Evolutionary conservation across 2,113 vertebrate species (phyloP).

Genomic region (Pteruthius melanotis): DNA sequence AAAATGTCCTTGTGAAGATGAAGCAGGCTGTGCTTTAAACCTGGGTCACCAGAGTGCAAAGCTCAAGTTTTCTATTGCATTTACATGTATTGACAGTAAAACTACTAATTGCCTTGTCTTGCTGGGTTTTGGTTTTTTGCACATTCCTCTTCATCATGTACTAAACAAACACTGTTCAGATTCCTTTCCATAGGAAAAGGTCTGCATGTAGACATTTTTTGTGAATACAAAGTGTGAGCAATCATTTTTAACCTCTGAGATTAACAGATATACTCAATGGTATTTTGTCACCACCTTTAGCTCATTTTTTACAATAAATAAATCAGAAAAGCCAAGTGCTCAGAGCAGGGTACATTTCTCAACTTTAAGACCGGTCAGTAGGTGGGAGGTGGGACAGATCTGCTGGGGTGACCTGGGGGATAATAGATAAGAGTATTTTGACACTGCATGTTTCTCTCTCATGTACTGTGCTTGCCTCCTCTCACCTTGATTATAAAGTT

Average conservation of each 20-base stretch:
- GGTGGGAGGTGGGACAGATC: slow-evolving; percentile 64
- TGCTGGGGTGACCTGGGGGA: slow-evolving; percentile 59
- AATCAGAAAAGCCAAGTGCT: slow-evolving; percentile 23
- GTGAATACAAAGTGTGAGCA: neutral
- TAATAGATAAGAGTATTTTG: slow-evolving; percentile 60
- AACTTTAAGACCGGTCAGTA: slow-evolving; percentile 41
- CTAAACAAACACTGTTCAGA: neutral
- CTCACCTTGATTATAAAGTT: slow-evolving; percentile 68
- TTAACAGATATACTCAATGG: neutral
- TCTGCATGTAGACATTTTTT: neutral
- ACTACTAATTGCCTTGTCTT: neutral
- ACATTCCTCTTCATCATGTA: neutral
- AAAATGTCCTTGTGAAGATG: neutral
- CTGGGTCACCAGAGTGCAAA: neutral
- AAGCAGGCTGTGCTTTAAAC: neutral
- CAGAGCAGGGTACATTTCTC: slow-evolving; percentile 14
- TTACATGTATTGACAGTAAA: neutral
- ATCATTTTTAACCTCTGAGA: neutral
- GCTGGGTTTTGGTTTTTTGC: neutral
- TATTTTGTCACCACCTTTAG: slow-evolving; percentile 20
- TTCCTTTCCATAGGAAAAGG: neutral
- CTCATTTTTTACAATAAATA: slow-evolving; percentile 13
- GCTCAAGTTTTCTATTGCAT: neutral
- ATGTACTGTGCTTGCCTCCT: slow-evolving; percentile 46
- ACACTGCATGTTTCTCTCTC: slow-evolving; percentile 55